phyloP scores from a whole-genome alignment of 2,113 vertebrate genomes.

The Condylura cristata region DNA sequence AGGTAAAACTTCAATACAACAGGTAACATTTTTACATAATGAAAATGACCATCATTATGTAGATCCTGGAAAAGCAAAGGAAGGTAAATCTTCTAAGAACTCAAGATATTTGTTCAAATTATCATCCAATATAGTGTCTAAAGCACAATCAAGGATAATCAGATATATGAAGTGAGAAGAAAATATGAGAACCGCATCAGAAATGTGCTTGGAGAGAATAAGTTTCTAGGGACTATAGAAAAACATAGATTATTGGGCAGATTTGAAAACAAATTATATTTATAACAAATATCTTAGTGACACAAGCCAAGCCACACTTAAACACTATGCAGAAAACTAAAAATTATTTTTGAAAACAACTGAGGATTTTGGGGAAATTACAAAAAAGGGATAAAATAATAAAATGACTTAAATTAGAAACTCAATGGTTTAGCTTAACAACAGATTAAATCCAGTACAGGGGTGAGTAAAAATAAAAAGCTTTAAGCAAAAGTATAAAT shows the following conservation, averaged over 20 bases:
- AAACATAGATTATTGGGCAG: background rate
- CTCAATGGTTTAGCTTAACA: background rate
- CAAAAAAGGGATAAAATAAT: background rate
- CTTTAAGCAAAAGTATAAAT: background rate
- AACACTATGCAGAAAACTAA: background rate
- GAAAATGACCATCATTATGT: background rate
- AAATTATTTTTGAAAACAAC: background rate
- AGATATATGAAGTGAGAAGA: background rate
- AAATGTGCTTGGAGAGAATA: background rate
- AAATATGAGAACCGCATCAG: background rate
- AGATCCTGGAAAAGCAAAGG: background rate
- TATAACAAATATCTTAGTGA: background rate
- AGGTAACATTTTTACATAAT: too few relatives aligned
- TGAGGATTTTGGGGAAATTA: background rate
- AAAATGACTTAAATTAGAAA: background rate
- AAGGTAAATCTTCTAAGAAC: background rate
- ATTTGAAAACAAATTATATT: background rate
- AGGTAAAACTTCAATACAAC: background rate
- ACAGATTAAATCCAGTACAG: background rate
- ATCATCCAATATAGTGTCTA: background rate
- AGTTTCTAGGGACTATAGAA: background rate
- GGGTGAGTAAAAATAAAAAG: background rate
- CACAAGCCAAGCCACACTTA: background rate
- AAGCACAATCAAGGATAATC: background rate
- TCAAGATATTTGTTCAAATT: slow-evolving; percentile 9